Conservation (phyloP, 2,888 invertebrate genomes). For the Drosophila infuscata region DNA sequence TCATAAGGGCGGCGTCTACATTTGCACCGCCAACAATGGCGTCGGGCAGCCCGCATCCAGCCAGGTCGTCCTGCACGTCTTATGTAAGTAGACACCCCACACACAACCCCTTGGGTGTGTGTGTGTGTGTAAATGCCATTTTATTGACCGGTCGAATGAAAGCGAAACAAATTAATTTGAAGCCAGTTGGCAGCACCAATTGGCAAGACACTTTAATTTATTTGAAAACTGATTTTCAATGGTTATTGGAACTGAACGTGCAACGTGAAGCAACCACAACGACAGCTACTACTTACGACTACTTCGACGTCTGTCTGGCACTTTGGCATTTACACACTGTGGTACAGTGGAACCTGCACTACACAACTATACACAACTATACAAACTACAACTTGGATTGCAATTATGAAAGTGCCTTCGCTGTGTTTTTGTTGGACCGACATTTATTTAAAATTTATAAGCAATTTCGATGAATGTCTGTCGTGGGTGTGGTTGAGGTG, state of each 20-base stretch:
- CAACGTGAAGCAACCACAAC: slow-evolving; percentile 21
- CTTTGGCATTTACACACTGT: slow-evolving; percentile 26
- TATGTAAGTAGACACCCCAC: slow-evolving; percentile 87
- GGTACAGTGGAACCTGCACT: slow-evolving; percentile 9
- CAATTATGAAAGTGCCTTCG: slow-evolving; percentile 71
- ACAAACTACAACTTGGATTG: slow-evolving; percentile 30
- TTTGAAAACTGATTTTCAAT: slow-evolving; percentile 76
- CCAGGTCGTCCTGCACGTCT: slow-evolving; percentile 87
- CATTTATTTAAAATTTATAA: slow-evolving; percentile 77
- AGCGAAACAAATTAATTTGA: slow-evolving; percentile 74
- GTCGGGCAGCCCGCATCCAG: slow-evolving; percentile 88
- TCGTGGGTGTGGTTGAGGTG: background rate
- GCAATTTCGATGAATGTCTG: slow-evolving; percentile 64
- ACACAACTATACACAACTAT: slow-evolving; percentile 3
- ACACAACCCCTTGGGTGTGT: background rate
- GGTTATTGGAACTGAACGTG: slow-evolving; percentile 62
- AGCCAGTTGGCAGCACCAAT: slow-evolving; percentile 42
- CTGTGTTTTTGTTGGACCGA: slow-evolving; percentile 39
- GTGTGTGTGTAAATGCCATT: slow-evolving; percentile 32
- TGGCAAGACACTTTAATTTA: slow-evolving; percentile 65
- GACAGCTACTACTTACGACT: background rate
- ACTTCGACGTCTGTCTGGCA: slow-evolving; percentile 16
- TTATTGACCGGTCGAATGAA: slow-evolving; percentile 25
- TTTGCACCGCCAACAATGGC: slow-evolving; percentile 88
- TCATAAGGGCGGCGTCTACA: slow-evolving; percentile 88